Evolutionary conservation across 2,113 vertebrate genomes (phyloP).

Genomic region (Dicerorhinus sumatrensis): DNA sequence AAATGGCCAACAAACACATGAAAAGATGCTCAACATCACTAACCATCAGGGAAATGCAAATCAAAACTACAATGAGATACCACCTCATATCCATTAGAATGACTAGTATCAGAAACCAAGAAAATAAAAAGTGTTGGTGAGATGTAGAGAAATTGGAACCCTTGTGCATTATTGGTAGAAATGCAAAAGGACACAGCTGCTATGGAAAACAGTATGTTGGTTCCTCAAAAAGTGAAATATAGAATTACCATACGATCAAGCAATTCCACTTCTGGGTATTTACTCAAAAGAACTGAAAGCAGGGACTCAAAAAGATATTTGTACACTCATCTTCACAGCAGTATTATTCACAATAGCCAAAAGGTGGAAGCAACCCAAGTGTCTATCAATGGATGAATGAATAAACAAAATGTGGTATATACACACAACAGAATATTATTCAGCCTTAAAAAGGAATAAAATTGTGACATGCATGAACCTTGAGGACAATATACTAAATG

Average conservation of each 20-base stretch:
- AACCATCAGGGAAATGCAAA: neutral
- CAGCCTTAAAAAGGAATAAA: neutral
- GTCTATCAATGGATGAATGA: neutral
- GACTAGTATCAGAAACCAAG: neutral
- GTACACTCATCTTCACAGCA: neutral
- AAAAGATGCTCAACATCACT: neutral
- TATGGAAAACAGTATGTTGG: neutral
- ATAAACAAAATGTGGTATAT: neutral
- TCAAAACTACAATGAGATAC: neutral
- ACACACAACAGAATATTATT: neutral
- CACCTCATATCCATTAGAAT: neutral
- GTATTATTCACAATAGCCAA: neutral
- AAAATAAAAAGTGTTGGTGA: neutral
- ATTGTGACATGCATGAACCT: neutral
- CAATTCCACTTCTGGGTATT: neutral
- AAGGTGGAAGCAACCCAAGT: neutral
- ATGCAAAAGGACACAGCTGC: neutral
- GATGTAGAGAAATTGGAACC: neutral
- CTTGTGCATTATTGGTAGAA: neutral
- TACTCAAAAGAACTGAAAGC: neutral
- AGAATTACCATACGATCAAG: neutral
- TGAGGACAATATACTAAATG: neutral
- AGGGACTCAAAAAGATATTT: neutral
- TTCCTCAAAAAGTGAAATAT: neutral
- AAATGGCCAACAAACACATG: neutral